A percentile compares a stretch with the other conserved stretches of the same genome.
Conservation (phyloP, 2,113 vertebrate species). For the Emydocephalus ijimae region DNA sequence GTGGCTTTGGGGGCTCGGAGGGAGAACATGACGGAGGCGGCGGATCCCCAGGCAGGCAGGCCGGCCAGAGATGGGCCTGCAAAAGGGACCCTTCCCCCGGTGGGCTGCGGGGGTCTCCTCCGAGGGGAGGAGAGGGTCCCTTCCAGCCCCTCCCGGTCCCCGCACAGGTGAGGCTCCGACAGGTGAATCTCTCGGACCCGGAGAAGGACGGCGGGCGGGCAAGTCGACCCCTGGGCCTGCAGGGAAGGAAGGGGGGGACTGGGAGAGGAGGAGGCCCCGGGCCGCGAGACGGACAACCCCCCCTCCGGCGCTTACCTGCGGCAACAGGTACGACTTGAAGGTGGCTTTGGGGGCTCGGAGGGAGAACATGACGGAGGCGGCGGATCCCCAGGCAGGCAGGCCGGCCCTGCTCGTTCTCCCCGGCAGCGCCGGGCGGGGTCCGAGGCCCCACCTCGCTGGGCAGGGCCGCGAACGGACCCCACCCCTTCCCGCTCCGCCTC, state of each 20-base stretch:
- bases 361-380: conserved; percentile 79
- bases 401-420: background rate
- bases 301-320: conserved; percentile 74
- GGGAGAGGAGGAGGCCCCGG: background rate
- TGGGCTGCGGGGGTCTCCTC: background rate
- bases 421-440: background rate
- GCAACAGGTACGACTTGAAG: conserved; percentile 89
- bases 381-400: background rate
- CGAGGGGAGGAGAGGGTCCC: too few relatives aligned
- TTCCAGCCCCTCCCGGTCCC: too few relatives aligned
- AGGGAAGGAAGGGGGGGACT: background rate
- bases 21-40: too few relatives aligned
- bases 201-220: background rate
- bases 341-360: conserved; percentile 81
- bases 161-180: background rate
- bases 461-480: background rate
- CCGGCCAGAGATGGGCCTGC: background rate
- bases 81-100: background rate
- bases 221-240: background rate
- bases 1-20: too few relatives aligned
- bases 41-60: too few relatives aligned
- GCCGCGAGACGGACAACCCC: background rate
- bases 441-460: background rate
- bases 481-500: background rate
- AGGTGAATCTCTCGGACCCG: background rate